phyloP scores from a whole-genome alignment of 2,888 invertebrate genomes.

The Eristalis pertinax region DNA sequence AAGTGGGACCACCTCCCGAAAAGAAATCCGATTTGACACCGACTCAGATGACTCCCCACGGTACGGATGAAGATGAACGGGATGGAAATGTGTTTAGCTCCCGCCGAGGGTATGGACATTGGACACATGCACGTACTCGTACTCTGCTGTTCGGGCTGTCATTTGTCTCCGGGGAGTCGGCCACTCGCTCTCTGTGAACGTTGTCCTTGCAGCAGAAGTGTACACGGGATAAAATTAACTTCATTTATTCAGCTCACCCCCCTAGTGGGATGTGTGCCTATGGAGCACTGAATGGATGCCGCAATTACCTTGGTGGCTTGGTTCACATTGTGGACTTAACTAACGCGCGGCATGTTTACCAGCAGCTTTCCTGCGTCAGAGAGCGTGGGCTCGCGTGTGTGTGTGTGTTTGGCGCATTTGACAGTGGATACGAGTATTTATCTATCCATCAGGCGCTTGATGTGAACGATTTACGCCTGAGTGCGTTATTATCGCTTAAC shows the following conservation, averaged over 20 bases:
- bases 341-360: conserved; percentile 18
- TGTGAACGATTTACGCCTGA: conserved; percentile 49
- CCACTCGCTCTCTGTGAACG: neutral
- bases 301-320: conserved; percentile 33
- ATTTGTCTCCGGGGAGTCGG: conserved; percentile 28
- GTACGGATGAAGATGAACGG: conserved; percentile 27
- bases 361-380: neutral
- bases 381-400: neutral
- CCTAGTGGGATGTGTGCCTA: neutral
- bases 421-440: conserved; percentile 10
- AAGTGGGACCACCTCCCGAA: neutral
- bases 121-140: neutral
- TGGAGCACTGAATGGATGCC: conserved; percentile 7
- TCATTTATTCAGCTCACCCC: conserved; percentile 54
- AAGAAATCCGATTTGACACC: conserved; percentile 27
- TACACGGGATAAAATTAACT: conserved; percentile 50
- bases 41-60: conserved; percentile 41
- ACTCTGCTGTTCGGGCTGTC: neutral
- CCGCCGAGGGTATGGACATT: neutral
- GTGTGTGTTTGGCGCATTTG: neutral
- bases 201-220: conserved; percentile 18
- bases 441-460: conserved; percentile 43
- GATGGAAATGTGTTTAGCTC: conserved; percentile 49
- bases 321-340: conserved; percentile 42
- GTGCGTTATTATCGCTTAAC: conserved; percentile 55